Evolutionary conservation across 2,888 invertebrate species (phyloP), one percentile per base, ranked within the genome.

Genomic region (Belgica antarctica): DNA sequence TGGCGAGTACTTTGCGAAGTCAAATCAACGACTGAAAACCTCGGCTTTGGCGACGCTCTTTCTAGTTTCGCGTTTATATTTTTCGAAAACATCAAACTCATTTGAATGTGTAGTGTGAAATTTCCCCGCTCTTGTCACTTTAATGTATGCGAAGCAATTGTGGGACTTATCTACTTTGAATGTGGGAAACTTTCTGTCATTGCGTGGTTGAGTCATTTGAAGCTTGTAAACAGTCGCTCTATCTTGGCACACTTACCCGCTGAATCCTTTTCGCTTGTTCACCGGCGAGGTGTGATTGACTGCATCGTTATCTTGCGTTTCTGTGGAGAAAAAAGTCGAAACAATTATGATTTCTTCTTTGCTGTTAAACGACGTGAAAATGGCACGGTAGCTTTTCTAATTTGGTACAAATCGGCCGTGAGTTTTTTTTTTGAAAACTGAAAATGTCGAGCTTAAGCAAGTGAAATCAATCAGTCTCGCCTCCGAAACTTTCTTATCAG

Each of bases 221-320:
- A 41, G 24, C 28, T 62, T 15, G 25, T 25, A 22, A 52, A 17
- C 24, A 5, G 4, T 3, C n/a, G n/a, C n/a, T n/a, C n/a, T n/a
- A n/a, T n/a, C n/a, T n/a, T n/a, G n/a, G n/a, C 12, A 24, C 24
- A 5, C 91, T 89, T 81, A 92, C 92, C 90, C 89, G 78, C 90
- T 89, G 76, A 92, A 92, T 62, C 88, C 90, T 73, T 91, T 86
- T 72, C 92, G 84, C 78, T 92, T 92, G 78, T 92, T 92, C 66
- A 92, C 90, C 24, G 90, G 90, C 71, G 93, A 92, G 75, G 89
- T 90, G 62, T 87, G 88, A 75, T 76, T 81, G 68, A 82, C 82
- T 75, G 88, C 88, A 22, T 70, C 70, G 36, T 59, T 70, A 15
- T 70, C 70, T 46, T 70, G 70, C 24, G 70, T 27, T 82, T 84